phyloP scores from a whole-genome alignment of 1,140 invertebrate genomes.

The Yoshiicerus persimilis region DNA sequence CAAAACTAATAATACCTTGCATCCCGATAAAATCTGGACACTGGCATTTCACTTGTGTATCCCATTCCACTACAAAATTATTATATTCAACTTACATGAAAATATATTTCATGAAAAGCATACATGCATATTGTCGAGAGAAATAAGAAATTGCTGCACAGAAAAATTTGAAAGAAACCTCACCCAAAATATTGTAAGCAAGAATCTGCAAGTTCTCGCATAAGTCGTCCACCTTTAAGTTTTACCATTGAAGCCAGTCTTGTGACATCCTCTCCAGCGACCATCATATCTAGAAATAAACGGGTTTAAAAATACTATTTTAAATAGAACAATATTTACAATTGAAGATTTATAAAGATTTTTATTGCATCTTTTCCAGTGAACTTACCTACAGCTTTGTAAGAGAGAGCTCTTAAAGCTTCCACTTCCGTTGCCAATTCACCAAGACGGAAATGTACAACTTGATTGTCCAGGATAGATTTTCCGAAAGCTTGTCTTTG shows the following conservation, averaged over 20 bases:
- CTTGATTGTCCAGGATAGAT: constrained; percentile 60
- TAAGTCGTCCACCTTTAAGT: constrained; percentile 61
- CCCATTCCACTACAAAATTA: constrained; percentile 61
- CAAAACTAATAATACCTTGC: no score
- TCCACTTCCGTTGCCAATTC: constrained; percentile 64
- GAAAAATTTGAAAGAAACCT: constrained; percentile 54
- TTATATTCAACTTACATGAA: no score
- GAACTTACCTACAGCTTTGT: constrained; percentile 54
- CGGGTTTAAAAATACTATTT: neutral
- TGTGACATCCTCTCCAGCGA: constrained; percentile 61
- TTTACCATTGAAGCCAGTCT: constrained; percentile 62
- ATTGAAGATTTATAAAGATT: no score
- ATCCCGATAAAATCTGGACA: constrained; percentile 60
- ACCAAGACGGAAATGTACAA: constrained; percentile 60
- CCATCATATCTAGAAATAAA: constrained; percentile 56
- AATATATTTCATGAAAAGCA: no score
- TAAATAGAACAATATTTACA: neutral
- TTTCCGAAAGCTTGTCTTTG: constrained; percentile 59
- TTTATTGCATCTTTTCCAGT: neutral
- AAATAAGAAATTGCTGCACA: constrained; percentile 45
- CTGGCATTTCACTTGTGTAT: constrained; percentile 59
- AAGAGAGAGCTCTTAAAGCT: constrained; percentile 57
- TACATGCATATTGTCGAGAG: neutral
- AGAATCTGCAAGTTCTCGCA: constrained; percentile 58
- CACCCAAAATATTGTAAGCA: constrained; percentile 64